Evolutionary conservation across 2,797 vertebrate genomes (phyloP).

Genomic region (Mareca penelope): DNA sequence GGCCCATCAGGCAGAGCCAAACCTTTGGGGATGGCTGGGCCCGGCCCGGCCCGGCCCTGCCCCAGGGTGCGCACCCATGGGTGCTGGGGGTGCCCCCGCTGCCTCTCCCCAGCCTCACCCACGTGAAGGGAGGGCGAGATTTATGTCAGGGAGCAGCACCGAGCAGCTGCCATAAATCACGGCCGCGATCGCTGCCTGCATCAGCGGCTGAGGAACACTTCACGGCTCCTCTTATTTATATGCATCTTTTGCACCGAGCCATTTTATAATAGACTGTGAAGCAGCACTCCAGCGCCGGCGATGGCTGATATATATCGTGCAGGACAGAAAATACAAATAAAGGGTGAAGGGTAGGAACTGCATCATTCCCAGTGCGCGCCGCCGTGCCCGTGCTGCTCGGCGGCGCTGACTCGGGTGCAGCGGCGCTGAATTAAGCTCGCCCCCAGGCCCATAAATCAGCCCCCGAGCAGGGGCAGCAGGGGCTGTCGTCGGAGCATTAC

Average conservation of each 20-base stretch:
- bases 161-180: constrained; percentile 34
- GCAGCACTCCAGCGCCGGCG: not conserved
- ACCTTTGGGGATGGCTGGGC: accelerated
- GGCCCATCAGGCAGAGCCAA: accelerated
- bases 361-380: not conserved
- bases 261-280: not conserved
- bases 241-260: constrained; percentile 14
- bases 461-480: not conserved
- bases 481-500: accelerated
- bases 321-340: constrained; percentile 7
- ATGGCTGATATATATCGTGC: not conserved
- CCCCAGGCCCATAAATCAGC: not conserved
- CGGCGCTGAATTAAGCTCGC: not conserved
- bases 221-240: constrained; percentile 28
- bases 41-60: not conserved
- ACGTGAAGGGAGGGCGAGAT: not conserved
- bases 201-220: constrained; percentile 3
- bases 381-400: not conserved
- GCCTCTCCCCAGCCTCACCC: not conserved
- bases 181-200: not conserved
- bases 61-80: accelerated
- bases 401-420: not conserved
- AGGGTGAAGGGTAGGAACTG: constrained; percentile 9
- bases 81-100: not conserved
- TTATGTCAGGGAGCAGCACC: not conserved